Percentiles rank a stretch among this genome's conserved stretches.
These are phyloP conservation scores for Pholis gunnellus DNA, from an alignment of 2,113 vertebrate genomes.

Conservation along the genomic window DNA sequence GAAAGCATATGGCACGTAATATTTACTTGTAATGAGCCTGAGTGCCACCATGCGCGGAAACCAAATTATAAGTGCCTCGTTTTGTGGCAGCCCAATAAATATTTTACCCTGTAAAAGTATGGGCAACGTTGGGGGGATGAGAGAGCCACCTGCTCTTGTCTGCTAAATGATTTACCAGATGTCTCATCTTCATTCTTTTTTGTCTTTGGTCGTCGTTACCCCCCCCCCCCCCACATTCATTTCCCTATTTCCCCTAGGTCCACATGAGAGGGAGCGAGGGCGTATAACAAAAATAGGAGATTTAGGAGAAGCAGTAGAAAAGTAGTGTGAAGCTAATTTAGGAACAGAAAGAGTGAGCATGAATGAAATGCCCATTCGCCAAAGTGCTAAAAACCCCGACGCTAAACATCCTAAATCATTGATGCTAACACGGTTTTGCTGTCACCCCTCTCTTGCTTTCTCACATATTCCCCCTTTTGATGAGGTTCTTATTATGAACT, in stretches of 20 bases:
- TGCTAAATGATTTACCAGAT: conserved; percentile 65
- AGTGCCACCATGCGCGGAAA: conserved; percentile 66
- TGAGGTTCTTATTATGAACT: neutral
- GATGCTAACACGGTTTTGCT: conserved; percentile 14
- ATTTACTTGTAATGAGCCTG: conserved; percentile 72
- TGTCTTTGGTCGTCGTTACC: neutral
- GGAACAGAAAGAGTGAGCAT: conserved; percentile 5
- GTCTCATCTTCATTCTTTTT: conserved; percentile 41
- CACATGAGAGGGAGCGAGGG: neutral
- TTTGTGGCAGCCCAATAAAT: conserved; percentile 74
- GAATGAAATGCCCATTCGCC: conserved; percentile 16
- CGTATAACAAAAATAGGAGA: conserved; percentile 15
- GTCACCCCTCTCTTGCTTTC: conserved; percentile 8
- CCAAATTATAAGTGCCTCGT: conserved; percentile 64
- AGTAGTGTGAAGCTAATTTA: conserved; percentile 36
- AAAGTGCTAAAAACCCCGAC: conserved; percentile 20
- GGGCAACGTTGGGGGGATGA: conserved; percentile 51
- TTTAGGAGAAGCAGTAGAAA: conserved; percentile 5
- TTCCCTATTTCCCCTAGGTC: conserved; percentile 20
- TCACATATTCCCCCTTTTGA: neutral
- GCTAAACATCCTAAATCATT: conserved; percentile 33
- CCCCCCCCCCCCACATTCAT: conserved; percentile 14
- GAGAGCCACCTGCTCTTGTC: conserved; percentile 71
- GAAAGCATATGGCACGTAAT: conserved; percentile 70
- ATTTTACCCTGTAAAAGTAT: conserved; percentile 66